Evolutionary conservation across 2,888 invertebrate species (phyloP).

Genomic region (Cryptocheilus praepositus): DNA sequence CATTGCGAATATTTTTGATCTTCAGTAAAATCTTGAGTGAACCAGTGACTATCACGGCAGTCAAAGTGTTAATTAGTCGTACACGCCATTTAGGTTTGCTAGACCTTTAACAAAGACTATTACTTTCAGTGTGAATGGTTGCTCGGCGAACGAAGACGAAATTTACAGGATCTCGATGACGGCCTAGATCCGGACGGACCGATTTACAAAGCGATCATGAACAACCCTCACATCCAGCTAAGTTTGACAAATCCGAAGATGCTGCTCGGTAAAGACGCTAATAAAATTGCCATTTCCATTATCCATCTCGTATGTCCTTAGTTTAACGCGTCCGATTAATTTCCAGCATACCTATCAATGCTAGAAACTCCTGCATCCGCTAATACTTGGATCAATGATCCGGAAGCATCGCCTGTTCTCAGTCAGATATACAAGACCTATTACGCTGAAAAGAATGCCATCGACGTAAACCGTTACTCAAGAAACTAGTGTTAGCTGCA

Average conservation of each 20-base stretch:
- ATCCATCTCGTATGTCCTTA: not conserved
- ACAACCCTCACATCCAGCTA: constrained; percentile 80
- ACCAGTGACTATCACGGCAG: too few species aligned
- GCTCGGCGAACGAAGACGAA: constrained; percentile 78
- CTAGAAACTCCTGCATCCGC: constrained; percentile 80
- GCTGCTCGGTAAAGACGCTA: constrained; percentile 76
- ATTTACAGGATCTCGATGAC: constrained; percentile 77
- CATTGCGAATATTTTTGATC: too few species aligned
- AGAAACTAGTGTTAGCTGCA: constrained; percentile 9
- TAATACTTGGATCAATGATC: constrained; percentile 81
- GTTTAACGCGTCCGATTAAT: not conserved
- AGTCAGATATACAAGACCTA: constrained; percentile 82
- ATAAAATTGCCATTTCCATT: not conserved
- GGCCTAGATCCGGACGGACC: constrained; percentile 80
- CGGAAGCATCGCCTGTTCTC: constrained; percentile 81
- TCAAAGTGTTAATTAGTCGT: too few species aligned
- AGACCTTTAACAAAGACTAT: too few species aligned
- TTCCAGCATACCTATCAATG: constrained; percentile 81
- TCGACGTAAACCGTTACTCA: constrained; percentile 75
- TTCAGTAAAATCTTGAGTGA: too few species aligned
- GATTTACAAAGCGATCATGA: constrained; percentile 80
- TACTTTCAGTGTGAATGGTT: constrained; percentile 78
- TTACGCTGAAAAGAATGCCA: constrained; percentile 80
- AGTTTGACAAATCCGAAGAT: constrained; percentile 81
- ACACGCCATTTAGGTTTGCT: too few species aligned